Base-by-base conservation (phyloP, 2,888 invertebrate species). In the Apotomis turbidana region DNA sequence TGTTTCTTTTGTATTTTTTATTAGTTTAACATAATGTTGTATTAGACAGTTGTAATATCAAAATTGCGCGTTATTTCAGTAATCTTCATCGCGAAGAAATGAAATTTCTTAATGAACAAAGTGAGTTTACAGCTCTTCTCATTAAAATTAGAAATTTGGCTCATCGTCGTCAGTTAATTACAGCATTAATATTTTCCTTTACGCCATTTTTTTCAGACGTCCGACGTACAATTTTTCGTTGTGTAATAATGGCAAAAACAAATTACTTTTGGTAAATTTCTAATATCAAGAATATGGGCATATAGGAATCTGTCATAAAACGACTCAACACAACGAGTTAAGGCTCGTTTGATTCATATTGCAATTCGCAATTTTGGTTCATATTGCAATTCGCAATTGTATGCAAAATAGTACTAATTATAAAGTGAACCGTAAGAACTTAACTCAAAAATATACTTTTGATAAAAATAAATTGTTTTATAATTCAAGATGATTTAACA, bases 151-250 rank as follows among this genome's bases (percentile, higher is more conserved):
- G 83, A 85, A 85, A 87, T 84, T 87, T 81, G 78, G 78, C 81
- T 79, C 83, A 75, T 80, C 85, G 83, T 85, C 84, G 80, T 79
- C 83, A 83, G 83, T 87, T 90, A 90, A 87, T 90, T 87, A 88
- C 85, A 83, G 82, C 83, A 87, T 90, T 87, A 88, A 87, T 82
- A 80, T 83, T 81, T 83, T 84, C 85, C 85, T 83, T 85, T 81
- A 81, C 84, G 81, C 79, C 78, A 81, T 80, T 76, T 81, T 81
- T 83, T 79, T 77, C 81, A 77, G 74, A 77, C 79, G 78, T 79
- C 83, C 81, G 81, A 80, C 80, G 79, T 80, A 81, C 80, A 79
- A 79, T 83, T 85, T 83, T 79, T 78, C 79, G 78, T 3, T 38
- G 38, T 12, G 41, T 6, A 64, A n/a, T 46, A 57, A 54, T 41